Evolutionary conservation across 2,888 invertebrate genomes (phyloP), one percentile per base, ranked within the genome.

Genomic region (Drosophila acutilabella): DNA sequence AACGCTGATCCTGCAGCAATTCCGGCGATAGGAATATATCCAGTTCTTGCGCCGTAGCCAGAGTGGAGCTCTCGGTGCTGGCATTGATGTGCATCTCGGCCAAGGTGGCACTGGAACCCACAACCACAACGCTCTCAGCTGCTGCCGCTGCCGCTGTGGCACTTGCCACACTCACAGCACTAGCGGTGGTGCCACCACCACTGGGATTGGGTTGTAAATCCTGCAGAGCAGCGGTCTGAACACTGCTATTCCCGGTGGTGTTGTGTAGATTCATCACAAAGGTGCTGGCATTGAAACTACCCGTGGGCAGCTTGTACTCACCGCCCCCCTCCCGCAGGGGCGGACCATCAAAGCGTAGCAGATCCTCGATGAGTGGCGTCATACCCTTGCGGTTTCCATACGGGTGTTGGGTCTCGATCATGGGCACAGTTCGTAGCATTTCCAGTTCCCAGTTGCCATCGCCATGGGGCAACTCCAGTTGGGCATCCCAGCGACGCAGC

Each of bases 201-300:
- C 50, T 69, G 0, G 81, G 18, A 14, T 71, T 59, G 26, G 80
- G 74, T 56, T 90, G 91, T 44, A 91, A 44, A 67, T 91, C 91
- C 75, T 90, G 90, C 64, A 91, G 56, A 0, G 91, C 91, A 1
- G 90, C 90, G 26, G 91, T 91, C 64, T 90, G 89, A 44, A 91
- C 89, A 40, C 81, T 78, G 53, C 81, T 85, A 41, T 87, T 85
- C 1, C 85, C 83, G 0, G 83, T 85, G 42, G 86, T 89, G 53
- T 91, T 90, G 57, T 91, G 91, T 10, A 95, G 93, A 89, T 95
- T 95, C 60, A 95, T 91, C 70, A 95, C 91, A 89, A 95, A 95
- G 3, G 95, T 94, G 60, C 90, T 92, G 33, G 92, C 89, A 78
- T 92, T 91, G 93, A 95, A 78, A 93, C 94, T 91, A 40, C 75